Evolutionary conservation across 1,140 invertebrate genomes (phyloP).

Genomic region (Centruroides sculpturatus): DNA sequence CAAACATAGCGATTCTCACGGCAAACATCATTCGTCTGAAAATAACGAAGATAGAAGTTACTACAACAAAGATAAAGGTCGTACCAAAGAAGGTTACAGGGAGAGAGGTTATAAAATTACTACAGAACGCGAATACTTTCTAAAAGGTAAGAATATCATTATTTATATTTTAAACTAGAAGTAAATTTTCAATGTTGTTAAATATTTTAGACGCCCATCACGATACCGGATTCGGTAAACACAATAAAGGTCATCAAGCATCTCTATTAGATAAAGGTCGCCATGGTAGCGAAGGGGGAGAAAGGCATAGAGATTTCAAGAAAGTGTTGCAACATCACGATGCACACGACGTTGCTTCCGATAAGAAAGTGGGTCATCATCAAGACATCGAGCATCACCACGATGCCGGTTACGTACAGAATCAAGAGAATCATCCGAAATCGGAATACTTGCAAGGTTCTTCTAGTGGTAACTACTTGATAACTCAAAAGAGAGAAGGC

Average conservation of each 20-base stretch:
- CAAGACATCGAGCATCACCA: no score
- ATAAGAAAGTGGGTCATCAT: slow-evolving; percentile 1
- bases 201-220: slow-evolving; percentile 10
- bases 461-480: no score
- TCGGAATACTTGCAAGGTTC: no score
- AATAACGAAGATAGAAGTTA: slow-evolving; percentile 6
- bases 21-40: background rate
- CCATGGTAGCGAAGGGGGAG: slow-evolving; percentile 5
- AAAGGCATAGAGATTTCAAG: slow-evolving; percentile 5
- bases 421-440: no score
- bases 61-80: slow-evolving; percentile 13
- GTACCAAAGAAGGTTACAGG: slow-evolving; percentile 18
- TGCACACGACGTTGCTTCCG: slow-evolving; percentile 9
- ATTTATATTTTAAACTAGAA: background rate
- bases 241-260: slow-evolving; percentile 3
- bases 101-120: slow-evolving; percentile 20
- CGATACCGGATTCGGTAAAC: slow-evolving; percentile 5
- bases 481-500: no score
- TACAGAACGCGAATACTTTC: slow-evolving; percentile 17
- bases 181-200: no score
- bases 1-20: background rate
- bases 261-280: slow-evolving; percentile 4
- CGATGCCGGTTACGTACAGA: no score
- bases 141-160: slow-evolving; percentile 4
- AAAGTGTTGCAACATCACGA: slow-evolving; percentile 11